Evolutionary conservation across 2,888 invertebrate species (phyloP).

Genomic region (Adelphocoris suturalis): DNA sequence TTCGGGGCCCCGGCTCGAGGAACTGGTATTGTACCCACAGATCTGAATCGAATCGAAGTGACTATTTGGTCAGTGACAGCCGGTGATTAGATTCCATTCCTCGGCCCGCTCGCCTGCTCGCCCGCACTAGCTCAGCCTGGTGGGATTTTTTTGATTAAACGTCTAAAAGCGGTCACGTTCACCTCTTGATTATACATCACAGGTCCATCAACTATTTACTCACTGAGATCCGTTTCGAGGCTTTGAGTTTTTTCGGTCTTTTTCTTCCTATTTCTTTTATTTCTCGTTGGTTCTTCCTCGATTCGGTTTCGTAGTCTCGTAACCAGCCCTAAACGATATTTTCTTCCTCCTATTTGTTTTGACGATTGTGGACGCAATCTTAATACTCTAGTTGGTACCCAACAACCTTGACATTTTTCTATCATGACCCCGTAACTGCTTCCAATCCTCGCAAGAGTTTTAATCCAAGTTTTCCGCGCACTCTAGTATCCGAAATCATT

Average conservation of each 20-base stretch:
- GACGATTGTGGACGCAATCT: constrained; percentile 8
- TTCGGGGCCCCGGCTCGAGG: not conserved
- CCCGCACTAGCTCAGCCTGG: constrained; percentile 3
- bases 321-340: not conserved
- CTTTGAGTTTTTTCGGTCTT: constrained; percentile 31
- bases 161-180: constrained; percentile 73
- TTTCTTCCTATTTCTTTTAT: not conserved
- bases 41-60: constrained; percentile 70
- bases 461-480: no score
- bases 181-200: constrained; percentile 72
- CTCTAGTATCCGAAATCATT: no score
- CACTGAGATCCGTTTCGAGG: constrained; percentile 54
- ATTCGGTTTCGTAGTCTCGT: not conserved
- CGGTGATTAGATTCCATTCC: constrained; percentile 72
- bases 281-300: constrained; percentile 17
- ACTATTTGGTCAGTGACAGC: constrained; percentile 67
- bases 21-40: constrained; percentile 67
- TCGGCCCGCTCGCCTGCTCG: not conserved
- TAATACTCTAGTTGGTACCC: constrained; percentile 4
- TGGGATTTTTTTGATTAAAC: constrained; percentile 70
- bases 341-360: not conserved
- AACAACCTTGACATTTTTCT: no score
- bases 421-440: no score
- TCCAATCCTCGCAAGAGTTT: no score
- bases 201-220: constrained; percentile 71